A percentile compares a stretch with the other conserved stretches of the same genome.
phyloP scores from a whole-genome alignment of 2,113 vertebrate species.

The Larimichthys crocea region DNA sequence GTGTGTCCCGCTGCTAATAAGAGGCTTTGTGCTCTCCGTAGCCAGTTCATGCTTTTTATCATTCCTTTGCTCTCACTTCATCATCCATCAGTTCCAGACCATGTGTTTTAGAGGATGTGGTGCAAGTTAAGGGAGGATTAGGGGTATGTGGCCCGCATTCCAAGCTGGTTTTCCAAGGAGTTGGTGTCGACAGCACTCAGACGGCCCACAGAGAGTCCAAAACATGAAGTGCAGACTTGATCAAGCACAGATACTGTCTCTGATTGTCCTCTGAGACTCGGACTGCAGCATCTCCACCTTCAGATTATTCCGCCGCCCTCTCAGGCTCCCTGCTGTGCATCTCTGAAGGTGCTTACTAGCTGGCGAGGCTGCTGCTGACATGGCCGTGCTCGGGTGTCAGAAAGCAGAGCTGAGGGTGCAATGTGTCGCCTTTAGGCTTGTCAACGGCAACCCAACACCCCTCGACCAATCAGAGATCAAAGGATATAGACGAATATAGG shows the following conservation, averaged over 20 bases:
- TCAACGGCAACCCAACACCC: conserved; percentile 73
- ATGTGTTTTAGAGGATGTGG: conserved; percentile 41
- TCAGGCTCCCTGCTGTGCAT: background rate
- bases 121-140: conserved; percentile 16
- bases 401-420: conserved; percentile 66
- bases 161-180: conserved; percentile 44
- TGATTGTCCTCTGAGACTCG: conserved; percentile 6
- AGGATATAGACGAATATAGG: conserved; percentile 14
- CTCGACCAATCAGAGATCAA: conserved; percentile 72
- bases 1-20: conserved; percentile 49
- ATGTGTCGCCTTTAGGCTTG: conserved; percentile 44
- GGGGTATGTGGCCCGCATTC: conserved; percentile 25
- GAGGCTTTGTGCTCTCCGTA: conserved; percentile 1
- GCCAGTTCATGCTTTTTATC: conserved; percentile 35
- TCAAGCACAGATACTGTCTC: conserved; percentile 28
- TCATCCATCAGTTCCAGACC: conserved; percentile 44
- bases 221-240: conserved; percentile 28
- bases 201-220: conserved; percentile 8
- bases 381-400: conserved; percentile 65
- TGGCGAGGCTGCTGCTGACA: conserved; percentile 66
- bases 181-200: conserved; percentile 49
- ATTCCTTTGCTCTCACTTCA: conserved; percentile 56
- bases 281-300: conserved; percentile 11
- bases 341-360: conserved; percentile 9
- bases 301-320: background rate